These are phyloP conservation scores for Cryptophagus acutangulus DNA, from an alignment of 2,888 invertebrate genomes.

Conservation along the genomic window DNA sequence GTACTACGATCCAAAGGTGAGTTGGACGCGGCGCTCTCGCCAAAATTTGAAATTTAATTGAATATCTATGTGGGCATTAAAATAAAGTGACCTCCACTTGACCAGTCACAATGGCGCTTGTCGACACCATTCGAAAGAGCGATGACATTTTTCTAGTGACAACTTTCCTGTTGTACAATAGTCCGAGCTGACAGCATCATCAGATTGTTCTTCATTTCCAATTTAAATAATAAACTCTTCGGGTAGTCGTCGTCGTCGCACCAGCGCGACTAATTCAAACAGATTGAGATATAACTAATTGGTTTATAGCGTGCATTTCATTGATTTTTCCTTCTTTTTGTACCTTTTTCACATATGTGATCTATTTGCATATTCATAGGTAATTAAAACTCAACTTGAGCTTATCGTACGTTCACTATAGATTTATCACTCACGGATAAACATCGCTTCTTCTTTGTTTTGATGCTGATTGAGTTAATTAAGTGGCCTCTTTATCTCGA, in stretches of 20 bases:
- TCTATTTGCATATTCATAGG: slow-evolving; percentile 34
- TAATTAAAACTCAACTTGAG: slow-evolving; percentile 31
- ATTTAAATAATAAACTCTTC: slow-evolving; percentile 12
- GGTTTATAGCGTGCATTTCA: slow-evolving; percentile 35
- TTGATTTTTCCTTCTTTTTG: slow-evolving; percentile 29
- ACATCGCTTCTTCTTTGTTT: no score
- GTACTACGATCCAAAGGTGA: slow-evolving; percentile 64
- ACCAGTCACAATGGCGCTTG: background rate
- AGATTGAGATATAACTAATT: slow-evolving; percentile 36
- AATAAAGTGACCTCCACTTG: background rate
- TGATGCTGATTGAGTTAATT: no score
- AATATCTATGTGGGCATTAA: slow-evolving; percentile 1
- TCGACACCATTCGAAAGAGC: slow-evolving; percentile 3
- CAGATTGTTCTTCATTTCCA: slow-evolving; percentile 16
- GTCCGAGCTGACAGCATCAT: slow-evolving; percentile 14
- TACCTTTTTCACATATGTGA: slow-evolving; percentile 28
- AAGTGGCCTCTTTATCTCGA: no score
- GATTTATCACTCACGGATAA: background rate
- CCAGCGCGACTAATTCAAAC: slow-evolving; percentile 19
- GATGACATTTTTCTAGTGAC: slow-evolving; percentile 7
- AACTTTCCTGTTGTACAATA: slow-evolving; percentile 10
- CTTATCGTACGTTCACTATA: background rate
- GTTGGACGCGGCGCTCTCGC: no score
- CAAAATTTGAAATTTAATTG: no score
- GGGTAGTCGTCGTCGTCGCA: slow-evolving; percentile 12